Conservation (phyloP, 2,888 invertebrate species). For the Tipula lateralis region DNA sequence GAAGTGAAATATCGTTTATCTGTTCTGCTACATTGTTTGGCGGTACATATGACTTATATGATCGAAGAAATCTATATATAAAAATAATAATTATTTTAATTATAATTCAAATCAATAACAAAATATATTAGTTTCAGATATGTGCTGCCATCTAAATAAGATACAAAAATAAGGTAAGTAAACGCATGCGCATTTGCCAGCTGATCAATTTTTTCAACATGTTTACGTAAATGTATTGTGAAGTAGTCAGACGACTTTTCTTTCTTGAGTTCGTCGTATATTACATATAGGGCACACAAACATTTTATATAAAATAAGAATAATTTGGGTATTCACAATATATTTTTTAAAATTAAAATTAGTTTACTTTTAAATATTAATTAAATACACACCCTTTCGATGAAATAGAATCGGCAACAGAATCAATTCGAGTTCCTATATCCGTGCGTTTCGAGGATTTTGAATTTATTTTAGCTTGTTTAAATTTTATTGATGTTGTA, state of each 20-base stretch:
- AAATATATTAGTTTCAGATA: neutral
- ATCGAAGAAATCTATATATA: slow-evolving; percentile 68
- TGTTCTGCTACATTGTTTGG: slow-evolving; percentile 59
- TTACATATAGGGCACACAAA: neutral
- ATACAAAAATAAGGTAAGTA: neutral
- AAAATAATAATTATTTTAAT: neutral
- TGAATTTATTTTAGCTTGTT: neutral
- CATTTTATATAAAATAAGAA: neutral
- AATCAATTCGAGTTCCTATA: slow-evolving; percentile 48
- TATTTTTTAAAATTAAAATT: slow-evolving; percentile 21
- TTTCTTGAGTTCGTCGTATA: neutral
- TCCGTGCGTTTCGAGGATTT: slow-evolving; percentile 39
- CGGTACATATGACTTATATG: slow-evolving; percentile 70
- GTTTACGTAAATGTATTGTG: neutral
- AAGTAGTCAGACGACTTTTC: slow-evolving; percentile 31
- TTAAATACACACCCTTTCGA: slow-evolving; percentile 60
- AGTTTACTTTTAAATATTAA: slow-evolving; percentile 32
- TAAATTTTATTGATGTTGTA: slow-evolving; percentile 12
- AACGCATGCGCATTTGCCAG: slow-evolving; percentile 31
- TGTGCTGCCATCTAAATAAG: slow-evolving; percentile 20
- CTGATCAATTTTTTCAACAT: slow-evolving; percentile 26
- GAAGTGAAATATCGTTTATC: slow-evolving; percentile 58
- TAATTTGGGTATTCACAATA: slow-evolving; percentile 15
- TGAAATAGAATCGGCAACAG: slow-evolving; percentile 60
- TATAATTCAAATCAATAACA: slow-evolving; percentile 34